A percentile compares a stretch with the other conserved stretches of the same genome.
phyloP scores from a whole-genome alignment of 2,113 vertebrate genomes.

The Lophochroa leadbeateri region DNA sequence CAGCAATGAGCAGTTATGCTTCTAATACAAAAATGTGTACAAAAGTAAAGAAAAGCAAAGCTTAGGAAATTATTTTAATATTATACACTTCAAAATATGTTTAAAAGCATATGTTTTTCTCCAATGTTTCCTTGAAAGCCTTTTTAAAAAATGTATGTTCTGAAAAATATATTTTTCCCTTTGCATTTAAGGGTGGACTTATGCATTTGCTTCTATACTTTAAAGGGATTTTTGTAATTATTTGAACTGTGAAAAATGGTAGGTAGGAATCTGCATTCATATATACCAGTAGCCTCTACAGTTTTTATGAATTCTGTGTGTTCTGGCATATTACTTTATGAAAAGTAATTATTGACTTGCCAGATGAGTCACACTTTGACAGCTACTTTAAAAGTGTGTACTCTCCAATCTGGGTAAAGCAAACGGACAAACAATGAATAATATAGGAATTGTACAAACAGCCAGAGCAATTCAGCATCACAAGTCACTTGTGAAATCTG shows the following conservation, averaged over 20 bases:
- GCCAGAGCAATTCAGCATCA: slow-evolving; percentile 36
- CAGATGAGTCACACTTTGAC: slow-evolving; percentile 49
- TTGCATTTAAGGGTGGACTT: not conserved
- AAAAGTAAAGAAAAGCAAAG: not conserved
- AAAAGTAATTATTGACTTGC: slow-evolving; percentile 55
- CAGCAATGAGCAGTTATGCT: not conserved
- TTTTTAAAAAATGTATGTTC: not conserved
- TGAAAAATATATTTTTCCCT: not conserved
- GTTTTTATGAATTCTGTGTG: not conserved
- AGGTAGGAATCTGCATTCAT: not conserved
- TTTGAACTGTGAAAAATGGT: slow-evolving; percentile 1
- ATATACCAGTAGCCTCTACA: not conserved
- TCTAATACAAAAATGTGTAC: not conserved
- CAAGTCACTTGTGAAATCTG: slow-evolving; percentile 65
- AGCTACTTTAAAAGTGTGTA: not conserved
- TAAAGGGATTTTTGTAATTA: not conserved
- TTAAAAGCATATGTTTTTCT: not conserved
- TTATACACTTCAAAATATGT: not conserved
- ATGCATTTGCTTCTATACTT: not conserved
- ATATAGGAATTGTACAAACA: slow-evolving; percentile 22
- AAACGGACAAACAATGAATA: slow-evolving; percentile 30
- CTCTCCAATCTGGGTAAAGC: slow-evolving; percentile 20
- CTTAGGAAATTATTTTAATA: not conserved
- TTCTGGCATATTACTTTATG: slow-evolving; percentile 7
- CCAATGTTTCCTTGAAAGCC: not conserved